Evolutionary conservation across 2,797 vertebrate genomes (phyloP), one percentile per base, ranked within the genome.

Genomic region (Pteronotus mesoamericanus): DNA sequence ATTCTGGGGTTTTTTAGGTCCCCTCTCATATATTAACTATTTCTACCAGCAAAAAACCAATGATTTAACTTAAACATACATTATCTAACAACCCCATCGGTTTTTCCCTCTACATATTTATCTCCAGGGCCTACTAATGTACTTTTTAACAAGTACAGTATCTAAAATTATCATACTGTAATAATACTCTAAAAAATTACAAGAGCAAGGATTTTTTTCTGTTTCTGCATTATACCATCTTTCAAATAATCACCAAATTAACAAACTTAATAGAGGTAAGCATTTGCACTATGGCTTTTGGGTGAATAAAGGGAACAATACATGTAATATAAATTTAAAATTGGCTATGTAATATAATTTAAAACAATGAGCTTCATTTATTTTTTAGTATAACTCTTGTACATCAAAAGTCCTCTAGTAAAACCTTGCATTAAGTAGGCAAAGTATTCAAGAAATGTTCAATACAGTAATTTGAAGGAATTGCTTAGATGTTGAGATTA

Each of bases 381-480:
- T 79, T 77, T 82, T 78, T 88, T 18, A 86, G 29, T 26, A 39
- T 55, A 84, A 80, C 48, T 64, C 57, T n/a, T 82, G 21, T 53
- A n/a, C 16, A 89, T 51, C 37, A 91, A 89, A 95, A 21, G 19
- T 68, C 32, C 34, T 94, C 64, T 34, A 95, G 55, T 19, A 92
- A 91, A 46, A 92, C 44, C 48, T 79, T 91, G 42, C 1, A 39
- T 18, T 77, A 61, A 77, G 69, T n/a, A 86, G 51, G 21, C 9
- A 46, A 42, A 83, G 26, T 86, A 71, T 59, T 92, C 34, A 94
- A 83, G 42, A 94, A 86, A 78, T 94, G 19, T 77, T 95, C 61
- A 61, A 64, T 34, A 88, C 16, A 53, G 42, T 88, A 80, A 92
- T 89, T 44, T 78, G n/a, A 94, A 97, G 53, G 34, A 91, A 24